Conservation (phyloP, 2,113 vertebrate species). For the Sorex araneus region DNA sequence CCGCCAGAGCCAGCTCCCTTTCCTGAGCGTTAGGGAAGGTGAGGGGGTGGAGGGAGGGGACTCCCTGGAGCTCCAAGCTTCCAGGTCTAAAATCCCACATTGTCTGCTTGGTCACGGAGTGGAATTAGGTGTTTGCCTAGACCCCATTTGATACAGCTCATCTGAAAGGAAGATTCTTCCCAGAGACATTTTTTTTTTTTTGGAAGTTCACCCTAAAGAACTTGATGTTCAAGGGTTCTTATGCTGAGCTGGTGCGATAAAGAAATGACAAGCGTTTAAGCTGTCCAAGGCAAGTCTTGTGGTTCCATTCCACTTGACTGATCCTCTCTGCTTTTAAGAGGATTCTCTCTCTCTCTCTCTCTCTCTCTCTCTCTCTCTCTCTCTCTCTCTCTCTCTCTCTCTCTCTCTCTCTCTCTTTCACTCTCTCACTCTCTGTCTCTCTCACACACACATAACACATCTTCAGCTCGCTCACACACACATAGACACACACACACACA, state of each 20-base stretch:
- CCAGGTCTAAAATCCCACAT: background rate
- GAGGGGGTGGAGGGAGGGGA: background rate
- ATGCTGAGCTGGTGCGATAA: conserved; percentile 53
- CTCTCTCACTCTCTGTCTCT: background rate
- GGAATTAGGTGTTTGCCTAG: conserved; percentile 51
- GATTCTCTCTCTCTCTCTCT: background rate
- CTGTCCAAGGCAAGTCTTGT: conserved; percentile 70
- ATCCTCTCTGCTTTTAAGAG: conserved; percentile 37
- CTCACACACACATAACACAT: no score
- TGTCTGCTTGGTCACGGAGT: conserved; percentile 22
- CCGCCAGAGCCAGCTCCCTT: background rate
- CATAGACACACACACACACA: no score
- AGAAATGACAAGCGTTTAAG: conserved; percentile 71
- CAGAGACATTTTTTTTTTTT: conserved; percentile 64
- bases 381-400: background rate
- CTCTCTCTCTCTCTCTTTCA: background rate
- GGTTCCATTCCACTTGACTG: background rate
- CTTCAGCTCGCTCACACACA: no score
- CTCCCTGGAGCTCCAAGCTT: fast-evolving
- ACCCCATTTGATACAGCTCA: conserved; percentile 41
- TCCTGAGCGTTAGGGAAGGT: background rate
- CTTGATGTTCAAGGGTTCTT: conserved; percentile 28
- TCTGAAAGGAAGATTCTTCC: conserved; percentile 62
- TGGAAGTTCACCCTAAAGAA: conserved; percentile 70
- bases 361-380: background rate